Percentiles rank a stretch among this genome's conserved stretches.
phyloP scores from a whole-genome alignment of 2,888 invertebrate species.

The Patella caerulea region DNA sequence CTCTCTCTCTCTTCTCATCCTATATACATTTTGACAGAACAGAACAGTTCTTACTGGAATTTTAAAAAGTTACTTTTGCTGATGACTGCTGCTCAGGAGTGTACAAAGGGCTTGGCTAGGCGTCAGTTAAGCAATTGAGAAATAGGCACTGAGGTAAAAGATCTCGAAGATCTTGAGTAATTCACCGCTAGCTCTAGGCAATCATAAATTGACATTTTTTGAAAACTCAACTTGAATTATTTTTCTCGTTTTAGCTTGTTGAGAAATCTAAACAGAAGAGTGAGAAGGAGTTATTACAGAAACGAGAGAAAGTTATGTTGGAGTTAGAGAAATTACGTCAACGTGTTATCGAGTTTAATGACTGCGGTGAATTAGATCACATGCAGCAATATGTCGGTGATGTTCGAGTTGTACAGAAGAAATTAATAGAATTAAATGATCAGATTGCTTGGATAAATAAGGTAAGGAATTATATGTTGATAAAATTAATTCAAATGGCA shows the following conservation, averaged over 20 bases:
- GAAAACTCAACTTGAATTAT: background rate
- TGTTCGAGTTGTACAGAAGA: conserved; percentile 82
- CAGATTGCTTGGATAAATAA: conserved; percentile 89
- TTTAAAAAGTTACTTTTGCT: no score
- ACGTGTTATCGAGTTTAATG: conserved; percentile 83
- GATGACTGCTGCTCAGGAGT: no score
- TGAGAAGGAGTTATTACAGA: conserved; percentile 83
- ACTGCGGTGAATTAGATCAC: conserved; percentile 85
- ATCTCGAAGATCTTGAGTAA: no score
- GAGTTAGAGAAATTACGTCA: conserved; percentile 83
- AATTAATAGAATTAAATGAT: conserved; percentile 82
- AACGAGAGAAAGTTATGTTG: conserved; percentile 80
- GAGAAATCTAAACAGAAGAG: conserved; percentile 87
- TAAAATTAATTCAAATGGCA: background rate
- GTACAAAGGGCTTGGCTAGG: no score
- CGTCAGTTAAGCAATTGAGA: no score
- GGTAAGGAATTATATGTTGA: conserved; percentile 44
- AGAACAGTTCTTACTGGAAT: no score
- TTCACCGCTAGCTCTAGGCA: no score
- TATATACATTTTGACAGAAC: no score
- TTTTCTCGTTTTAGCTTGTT: conserved; percentile 74
- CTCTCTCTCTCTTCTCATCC: no score
- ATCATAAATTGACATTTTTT: no score
- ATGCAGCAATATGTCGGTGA: conserved; percentile 84
- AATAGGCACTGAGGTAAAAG: no score